Evolutionary conservation across 2,888 invertebrate genomes (phyloP).

Genomic region (Gasteruption jaculator): DNA sequence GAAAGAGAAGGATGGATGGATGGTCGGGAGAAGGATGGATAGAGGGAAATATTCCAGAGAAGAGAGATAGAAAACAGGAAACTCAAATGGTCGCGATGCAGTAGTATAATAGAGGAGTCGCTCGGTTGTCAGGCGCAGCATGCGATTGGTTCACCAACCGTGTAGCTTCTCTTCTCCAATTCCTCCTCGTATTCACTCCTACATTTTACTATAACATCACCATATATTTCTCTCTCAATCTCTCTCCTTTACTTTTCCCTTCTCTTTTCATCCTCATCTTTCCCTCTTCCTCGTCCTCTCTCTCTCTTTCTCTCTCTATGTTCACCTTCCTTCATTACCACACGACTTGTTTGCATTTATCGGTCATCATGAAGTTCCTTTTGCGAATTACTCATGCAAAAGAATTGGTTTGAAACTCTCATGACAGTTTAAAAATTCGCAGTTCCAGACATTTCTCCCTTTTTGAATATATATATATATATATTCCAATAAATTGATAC

Average conservation of each 20-base stretch:
- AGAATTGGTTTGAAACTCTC: too few species aligned
- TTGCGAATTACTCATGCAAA: too few species aligned
- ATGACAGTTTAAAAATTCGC: too few species aligned
- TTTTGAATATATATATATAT: too few species aligned
- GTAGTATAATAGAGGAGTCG: conserved; percentile 38
- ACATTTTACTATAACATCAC: too few species aligned
- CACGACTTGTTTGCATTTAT: too few species aligned
- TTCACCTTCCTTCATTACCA: conserved; percentile 15
- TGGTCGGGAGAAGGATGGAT: conserved; percentile 19
- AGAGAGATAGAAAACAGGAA: conserved; percentile 38
- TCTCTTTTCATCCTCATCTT: conserved; percentile 11
- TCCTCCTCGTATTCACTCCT: conserved; percentile 17
- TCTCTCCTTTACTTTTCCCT: conserved; percentile 13
- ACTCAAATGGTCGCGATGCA: conserved; percentile 43
- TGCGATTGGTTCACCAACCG: conserved; percentile 40
- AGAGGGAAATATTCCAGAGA: conserved; percentile 19
- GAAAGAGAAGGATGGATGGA: conserved; percentile 16
- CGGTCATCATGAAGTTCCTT: too few species aligned
- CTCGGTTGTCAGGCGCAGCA: conserved; percentile 42
- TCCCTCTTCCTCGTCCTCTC: conserved; percentile 21
- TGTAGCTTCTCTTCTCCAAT: conserved; percentile 25
- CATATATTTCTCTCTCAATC: conserved; percentile 18
- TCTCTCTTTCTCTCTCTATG: conserved; percentile 21
- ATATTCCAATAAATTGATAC: too few species aligned
- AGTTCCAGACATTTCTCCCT: too few species aligned